These are phyloP conservation scores for Holothuria glaberrima DNA, from an alignment of 35 echinoderm and acorn worm species.

Conservation along the genomic window DNA sequence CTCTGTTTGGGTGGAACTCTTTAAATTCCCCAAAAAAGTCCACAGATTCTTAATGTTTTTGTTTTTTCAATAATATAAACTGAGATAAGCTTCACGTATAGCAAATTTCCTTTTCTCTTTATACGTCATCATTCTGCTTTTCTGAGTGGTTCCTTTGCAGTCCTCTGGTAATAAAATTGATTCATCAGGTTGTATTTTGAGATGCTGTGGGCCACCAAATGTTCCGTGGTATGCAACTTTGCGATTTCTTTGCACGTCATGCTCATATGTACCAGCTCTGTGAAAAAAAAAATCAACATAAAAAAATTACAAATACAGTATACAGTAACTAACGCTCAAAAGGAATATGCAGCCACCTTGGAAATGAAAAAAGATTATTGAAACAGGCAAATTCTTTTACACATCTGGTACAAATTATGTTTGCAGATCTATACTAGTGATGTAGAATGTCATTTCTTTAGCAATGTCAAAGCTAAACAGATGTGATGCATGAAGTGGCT, in stretches of 20 bases:
- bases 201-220: constrained; percentile 96
- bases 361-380: too few relatives aligned
- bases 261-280: constrained; percentile 99
- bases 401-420: too few relatives aligned
- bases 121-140: constrained; percentile 95
- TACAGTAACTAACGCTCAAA: too few relatives aligned
- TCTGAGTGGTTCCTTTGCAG: constrained; percentile 96
- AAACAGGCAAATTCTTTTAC: too few relatives aligned
- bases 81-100: constrained; percentile 93
- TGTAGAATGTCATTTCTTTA: too few relatives aligned
- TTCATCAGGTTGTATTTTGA: constrained; percentile 92
- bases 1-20: too few relatives aligned
- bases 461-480: too few relatives aligned
- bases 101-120: constrained; percentile 99
- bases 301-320: not conserved
- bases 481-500: too few relatives aligned
- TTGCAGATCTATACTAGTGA: too few relatives aligned
- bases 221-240: constrained; percentile 97
- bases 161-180: constrained; percentile 85
- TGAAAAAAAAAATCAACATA: constrained; percentile 32
- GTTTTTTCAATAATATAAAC: constrained; percentile 77
- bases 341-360: too few relatives aligned
- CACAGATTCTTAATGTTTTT: too few relatives aligned
- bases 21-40: too few relatives aligned
- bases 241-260: constrained; percentile 85